Conservation (phyloP, 2,888 invertebrate genomes). For the Cryptocephalus primarius region DNA sequence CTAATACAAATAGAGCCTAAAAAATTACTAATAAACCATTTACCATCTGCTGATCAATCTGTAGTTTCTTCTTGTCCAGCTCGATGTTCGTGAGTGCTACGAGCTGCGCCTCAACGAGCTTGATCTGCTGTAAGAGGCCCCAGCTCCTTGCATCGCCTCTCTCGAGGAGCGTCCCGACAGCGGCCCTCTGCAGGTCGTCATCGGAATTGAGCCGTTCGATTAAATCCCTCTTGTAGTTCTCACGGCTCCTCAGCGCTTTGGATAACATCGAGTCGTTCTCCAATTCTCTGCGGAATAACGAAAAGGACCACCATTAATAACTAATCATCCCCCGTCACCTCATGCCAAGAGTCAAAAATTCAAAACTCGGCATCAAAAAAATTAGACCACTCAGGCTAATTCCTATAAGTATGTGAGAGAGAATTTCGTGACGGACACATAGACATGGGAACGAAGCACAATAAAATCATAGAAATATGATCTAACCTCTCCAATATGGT, state of each 20-base stretch:
- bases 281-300: conserved; percentile 39
- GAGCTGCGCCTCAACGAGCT: conserved; percentile 59
- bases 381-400: too few relatives aligned
- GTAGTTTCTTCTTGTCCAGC: conserved; percentile 56
- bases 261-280: conserved; percentile 49
- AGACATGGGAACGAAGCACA: too few relatives aligned
- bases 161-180: conserved; percentile 60
- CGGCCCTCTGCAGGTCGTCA: conserved; percentile 60
- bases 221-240: conserved; percentile 48
- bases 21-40: too few relatives aligned
- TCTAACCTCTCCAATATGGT: conserved; percentile 47
- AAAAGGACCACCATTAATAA: too few relatives aligned
- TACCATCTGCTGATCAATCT: conserved; percentile 57
- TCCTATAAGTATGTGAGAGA: too few relatives aligned
- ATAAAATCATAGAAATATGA: too few relatives aligned
- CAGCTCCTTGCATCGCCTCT: conserved; percentile 64
- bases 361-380: too few relatives aligned
- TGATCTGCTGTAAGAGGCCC: conserved; percentile 66
- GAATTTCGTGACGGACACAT: too few relatives aligned
- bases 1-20: too few relatives aligned
- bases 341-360: too few relatives aligned
- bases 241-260: conserved; percentile 50
- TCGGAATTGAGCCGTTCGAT: conserved; percentile 53
- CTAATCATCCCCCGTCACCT: too few relatives aligned
- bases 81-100: conserved; percentile 62